phyloP scores from a whole-genome alignment of 2,888 invertebrate genomes.

The Electrophaes corylata region DNA sequence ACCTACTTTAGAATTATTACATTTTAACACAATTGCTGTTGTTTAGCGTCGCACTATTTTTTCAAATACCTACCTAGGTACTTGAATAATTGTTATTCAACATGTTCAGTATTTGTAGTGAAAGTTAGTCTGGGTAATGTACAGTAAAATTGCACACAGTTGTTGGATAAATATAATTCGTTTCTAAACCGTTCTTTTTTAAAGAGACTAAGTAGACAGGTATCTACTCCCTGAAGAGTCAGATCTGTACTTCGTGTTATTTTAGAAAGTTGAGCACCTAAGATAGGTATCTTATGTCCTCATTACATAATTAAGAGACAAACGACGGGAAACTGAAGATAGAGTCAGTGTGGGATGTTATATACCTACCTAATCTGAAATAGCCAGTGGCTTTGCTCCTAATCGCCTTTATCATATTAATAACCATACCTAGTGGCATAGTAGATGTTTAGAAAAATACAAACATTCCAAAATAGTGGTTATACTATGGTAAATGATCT shows the following conservation, averaged over 20 bases:
- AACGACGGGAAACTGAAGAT: constrained; percentile 10
- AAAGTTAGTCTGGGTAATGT: not conserved
- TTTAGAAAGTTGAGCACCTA: constrained; percentile 60
- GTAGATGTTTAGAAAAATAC: constrained; percentile 18
- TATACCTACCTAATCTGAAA: no score
- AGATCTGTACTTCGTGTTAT: constrained; percentile 54
- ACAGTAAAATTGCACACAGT: not conserved
- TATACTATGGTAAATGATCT: constrained; percentile 18
- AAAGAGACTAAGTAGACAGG: no score
- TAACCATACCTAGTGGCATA: not conserved
- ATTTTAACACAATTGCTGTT: not conserved
- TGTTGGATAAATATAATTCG: not conserved
- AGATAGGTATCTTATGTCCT: no score
- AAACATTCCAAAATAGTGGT: constrained; percentile 22
- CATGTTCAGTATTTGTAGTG: not conserved
- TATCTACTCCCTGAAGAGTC: constrained; percentile 31
- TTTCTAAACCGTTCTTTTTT: not conserved
- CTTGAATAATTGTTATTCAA: not conserved
- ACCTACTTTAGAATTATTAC: no score
- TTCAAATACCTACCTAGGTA: not conserved
- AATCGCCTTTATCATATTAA: not conserved
- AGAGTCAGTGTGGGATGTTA: constrained; percentile 11
- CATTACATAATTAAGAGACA: constrained; percentile 13
- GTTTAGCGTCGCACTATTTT: not conserved
- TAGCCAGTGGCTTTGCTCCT: not conserved